Conservation (phyloP, 2,113 vertebrate genomes). For the Panthera leo region DNA sequence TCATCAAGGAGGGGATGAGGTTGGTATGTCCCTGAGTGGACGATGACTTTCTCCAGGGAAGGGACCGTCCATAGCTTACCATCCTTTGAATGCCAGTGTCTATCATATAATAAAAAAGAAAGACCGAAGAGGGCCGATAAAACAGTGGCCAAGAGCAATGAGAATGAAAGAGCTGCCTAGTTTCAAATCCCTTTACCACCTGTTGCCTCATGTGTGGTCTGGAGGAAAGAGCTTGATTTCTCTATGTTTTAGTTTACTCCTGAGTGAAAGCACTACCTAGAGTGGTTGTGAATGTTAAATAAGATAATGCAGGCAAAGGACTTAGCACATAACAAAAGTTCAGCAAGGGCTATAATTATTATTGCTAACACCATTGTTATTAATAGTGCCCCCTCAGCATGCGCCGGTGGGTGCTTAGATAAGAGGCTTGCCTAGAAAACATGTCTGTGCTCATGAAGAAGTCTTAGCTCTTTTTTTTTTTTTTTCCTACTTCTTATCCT, state of each 20-base stretch:
- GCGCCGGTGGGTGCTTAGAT: neutral
- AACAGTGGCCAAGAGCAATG: neutral
- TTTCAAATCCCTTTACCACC: constrained; percentile 46
- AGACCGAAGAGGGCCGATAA: neutral
- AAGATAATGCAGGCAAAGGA: neutral
- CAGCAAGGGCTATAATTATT: neutral
- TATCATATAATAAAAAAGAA: constrained; percentile 29
- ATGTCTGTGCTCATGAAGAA: neutral
- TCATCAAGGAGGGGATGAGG: neutral
- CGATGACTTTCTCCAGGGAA: neutral
- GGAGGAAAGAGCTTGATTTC: neutral
- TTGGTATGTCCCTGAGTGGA: neutral
- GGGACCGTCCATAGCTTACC: neutral
- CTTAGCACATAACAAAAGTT: neutral
- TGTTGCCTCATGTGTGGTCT: constrained; percentile 58
- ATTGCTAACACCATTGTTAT: neutral
- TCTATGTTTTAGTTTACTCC: neutral
- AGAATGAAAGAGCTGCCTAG: neutral
- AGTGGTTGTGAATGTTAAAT: neutral
- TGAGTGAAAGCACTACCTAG: neutral
- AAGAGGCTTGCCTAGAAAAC: neutral
- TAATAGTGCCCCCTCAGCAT: neutral
- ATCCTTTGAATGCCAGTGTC: neutral
- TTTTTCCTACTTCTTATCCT: neutral
- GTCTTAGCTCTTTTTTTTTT: neutral